Percentiles rank a stretch among this genome's conserved stretches.
These are phyloP conservation scores for Aurelia aurita DNA, from an alignment of 30 jellyfish, hydroid and myxozoan species.

Conservation along the genomic window DNA sequence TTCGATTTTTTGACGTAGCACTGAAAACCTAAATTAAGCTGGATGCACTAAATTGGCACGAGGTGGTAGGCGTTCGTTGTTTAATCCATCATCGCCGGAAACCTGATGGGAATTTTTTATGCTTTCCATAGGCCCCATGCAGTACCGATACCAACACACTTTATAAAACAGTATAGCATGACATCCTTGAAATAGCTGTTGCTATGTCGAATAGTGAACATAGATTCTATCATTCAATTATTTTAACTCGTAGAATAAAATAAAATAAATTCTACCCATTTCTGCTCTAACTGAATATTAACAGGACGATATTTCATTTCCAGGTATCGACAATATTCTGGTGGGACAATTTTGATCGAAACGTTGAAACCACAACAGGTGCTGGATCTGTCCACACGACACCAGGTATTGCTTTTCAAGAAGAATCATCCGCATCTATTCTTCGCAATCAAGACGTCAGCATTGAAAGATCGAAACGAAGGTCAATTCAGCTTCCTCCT, in stretches of 20 bases:
- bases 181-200: too few species aligned
- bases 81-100: too few species aligned
- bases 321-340: slow-evolving; percentile 36
- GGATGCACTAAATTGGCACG: neutral
- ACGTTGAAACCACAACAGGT: slow-evolving; percentile 24
- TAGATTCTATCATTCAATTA: too few species aligned
- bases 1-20: neutral
- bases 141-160: too few species aligned
- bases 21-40: neutral
- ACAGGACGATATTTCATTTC: neutral
- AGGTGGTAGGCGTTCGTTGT: neutral
- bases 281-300: neutral
- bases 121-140: too few species aligned
- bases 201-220: too few species aligned
- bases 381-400: slow-evolving; percentile 57
- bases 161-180: too few species aligned
- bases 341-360: slow-evolving; percentile 63
- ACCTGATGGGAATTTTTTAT: too few species aligned
- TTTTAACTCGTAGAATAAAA: too few species aligned
- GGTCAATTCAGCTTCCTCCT: slow-evolving; percentile 12
- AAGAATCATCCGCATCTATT: slow-evolving; percentile 13
- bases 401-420: slow-evolving; percentile 67
- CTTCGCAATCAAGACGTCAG: slow-evolving; percentile 17
- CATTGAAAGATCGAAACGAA: slow-evolving; percentile 27
- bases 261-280: neutral